Percentiles rank a stretch among this genome's conserved stretches.
Evolutionary conservation across 2,888 invertebrate species (phyloP).

Genomic region (Agriopis aurantiaria): DNA sequence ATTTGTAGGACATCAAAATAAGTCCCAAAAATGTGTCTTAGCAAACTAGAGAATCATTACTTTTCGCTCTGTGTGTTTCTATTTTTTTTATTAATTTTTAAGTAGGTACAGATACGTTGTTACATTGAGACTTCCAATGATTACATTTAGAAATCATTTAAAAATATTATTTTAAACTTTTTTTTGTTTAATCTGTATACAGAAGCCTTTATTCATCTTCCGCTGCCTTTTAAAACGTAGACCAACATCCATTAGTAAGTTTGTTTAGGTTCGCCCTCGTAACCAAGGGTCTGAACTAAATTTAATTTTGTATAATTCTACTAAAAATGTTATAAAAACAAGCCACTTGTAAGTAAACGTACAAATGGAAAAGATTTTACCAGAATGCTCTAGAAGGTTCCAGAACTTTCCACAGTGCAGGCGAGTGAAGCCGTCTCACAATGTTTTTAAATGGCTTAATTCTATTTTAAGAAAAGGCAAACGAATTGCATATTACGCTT

Average conservation of each 20-base stretch:
- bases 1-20: too few species aligned
- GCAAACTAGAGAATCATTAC: too few species aligned
- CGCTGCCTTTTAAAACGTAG: slow-evolving; percentile 20
- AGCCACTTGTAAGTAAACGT: slow-evolving; percentile 36
- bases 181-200: background rate
- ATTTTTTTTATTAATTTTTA: too few species aligned
- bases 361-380: slow-evolving; percentile 37
- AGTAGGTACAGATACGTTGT: too few species aligned
- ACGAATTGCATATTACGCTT: slow-evolving; percentile 43
- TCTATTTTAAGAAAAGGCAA: slow-evolving; percentile 36
- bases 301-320: slow-evolving; percentile 68
- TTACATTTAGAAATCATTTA: too few species aligned
- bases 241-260: slow-evolving; percentile 55
- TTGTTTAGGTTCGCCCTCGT: slow-evolving; percentile 66
- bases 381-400: slow-evolving; percentile 14
- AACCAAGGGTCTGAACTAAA: slow-evolving; percentile 62
- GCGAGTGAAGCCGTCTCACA: slow-evolving; percentile 18
- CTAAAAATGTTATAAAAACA: slow-evolving; percentile 57
- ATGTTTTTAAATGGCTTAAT: slow-evolving; percentile 44
- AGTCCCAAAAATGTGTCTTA: too few species aligned
- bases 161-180: background rate
- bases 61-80: too few species aligned
- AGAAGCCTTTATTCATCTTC: background rate
- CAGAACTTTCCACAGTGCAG: slow-evolving; percentile 19
- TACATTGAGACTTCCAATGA: too few species aligned